Conservation (phyloP, 2,113 vertebrate genomes). For the Plecturocebus donacophilus region DNA sequence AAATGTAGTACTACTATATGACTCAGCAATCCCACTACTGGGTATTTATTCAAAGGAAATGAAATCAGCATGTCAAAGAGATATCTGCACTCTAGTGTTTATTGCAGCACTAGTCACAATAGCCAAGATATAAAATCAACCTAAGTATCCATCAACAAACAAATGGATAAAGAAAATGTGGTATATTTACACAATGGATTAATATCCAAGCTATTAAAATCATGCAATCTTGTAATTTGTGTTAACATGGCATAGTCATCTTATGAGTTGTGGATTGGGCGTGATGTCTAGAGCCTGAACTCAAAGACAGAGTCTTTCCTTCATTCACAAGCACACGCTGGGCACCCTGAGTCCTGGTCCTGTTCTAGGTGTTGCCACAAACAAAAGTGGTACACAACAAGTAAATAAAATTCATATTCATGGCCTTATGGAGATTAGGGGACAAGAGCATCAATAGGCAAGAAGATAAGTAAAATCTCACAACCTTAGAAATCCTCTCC, state of each 20-base stretch:
- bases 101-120: background rate
- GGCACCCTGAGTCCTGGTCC: background rate
- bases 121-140: background rate
- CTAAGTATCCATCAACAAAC: background rate
- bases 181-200: background rate
- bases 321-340: background rate
- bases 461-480: background rate
- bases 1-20: background rate
- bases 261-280: accelerated
- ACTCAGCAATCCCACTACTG: background rate
- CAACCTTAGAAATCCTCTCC: background rate
- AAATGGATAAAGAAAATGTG: background rate
- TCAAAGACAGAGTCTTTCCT: background rate
- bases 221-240: background rate
- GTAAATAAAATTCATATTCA: background rate
- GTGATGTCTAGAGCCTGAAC: background rate
- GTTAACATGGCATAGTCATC: background rate
- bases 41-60: background rate
- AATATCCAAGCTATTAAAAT: background rate
- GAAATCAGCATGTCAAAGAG: background rate
- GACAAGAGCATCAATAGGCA: background rate
- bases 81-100: background rate
- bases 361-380: background rate
- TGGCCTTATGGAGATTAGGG: background rate
- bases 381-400: background rate